A percentile compares a stretch with the other conserved stretches of the same genome.
These are phyloP conservation scores for Holothuria scabra DNA, from an alignment of 53 echinoderm and acorn worm species.

Conservation along the genomic window DNA sequence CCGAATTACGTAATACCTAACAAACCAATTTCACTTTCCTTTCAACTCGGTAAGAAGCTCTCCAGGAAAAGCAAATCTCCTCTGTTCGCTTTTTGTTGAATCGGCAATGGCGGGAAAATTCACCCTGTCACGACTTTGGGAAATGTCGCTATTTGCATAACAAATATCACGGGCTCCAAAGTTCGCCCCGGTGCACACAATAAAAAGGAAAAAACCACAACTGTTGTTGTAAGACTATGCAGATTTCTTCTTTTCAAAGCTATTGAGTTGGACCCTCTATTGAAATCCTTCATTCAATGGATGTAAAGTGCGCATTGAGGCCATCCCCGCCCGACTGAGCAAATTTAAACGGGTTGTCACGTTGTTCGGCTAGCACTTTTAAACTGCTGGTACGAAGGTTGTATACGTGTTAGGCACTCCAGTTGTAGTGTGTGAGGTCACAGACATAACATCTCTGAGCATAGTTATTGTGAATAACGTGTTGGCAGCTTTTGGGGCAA, in stretches of 20 bases:
- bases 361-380: conserved; percentile 6
- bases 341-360: conserved; percentile 58
- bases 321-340: conserved; percentile 59
- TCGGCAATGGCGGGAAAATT: conserved; percentile 45
- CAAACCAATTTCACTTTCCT: conserved; percentile 16
- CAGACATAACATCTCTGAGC: too few relatives aligned
- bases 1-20: conserved; percentile 24
- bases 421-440: too few relatives aligned
- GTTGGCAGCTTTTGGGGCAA: too few relatives aligned
- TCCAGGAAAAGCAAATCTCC: conserved; percentile 19
- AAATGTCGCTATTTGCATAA: conserved; percentile 49
- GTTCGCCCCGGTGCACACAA: conserved; percentile 50
- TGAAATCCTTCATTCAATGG: conserved; percentile 22
- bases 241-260: conserved; percentile 20
- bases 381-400: conserved; percentile 10
- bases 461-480: too few relatives aligned
- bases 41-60: conserved; percentile 33
- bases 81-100: conserved; percentile 34
- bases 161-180: conserved; percentile 47
- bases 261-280: conserved; percentile 37
- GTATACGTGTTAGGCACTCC: too few relatives aligned
- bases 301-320: conserved; percentile 32
- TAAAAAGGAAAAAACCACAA: conserved; percentile 35
- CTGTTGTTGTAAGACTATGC: conserved; percentile 42
- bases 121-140: conserved; percentile 41